Evolutionary conservation across 2,888 invertebrate genomes (phyloP), one percentile per base, ranked within the genome.

Genomic region (Epinotia ramella): DNA sequence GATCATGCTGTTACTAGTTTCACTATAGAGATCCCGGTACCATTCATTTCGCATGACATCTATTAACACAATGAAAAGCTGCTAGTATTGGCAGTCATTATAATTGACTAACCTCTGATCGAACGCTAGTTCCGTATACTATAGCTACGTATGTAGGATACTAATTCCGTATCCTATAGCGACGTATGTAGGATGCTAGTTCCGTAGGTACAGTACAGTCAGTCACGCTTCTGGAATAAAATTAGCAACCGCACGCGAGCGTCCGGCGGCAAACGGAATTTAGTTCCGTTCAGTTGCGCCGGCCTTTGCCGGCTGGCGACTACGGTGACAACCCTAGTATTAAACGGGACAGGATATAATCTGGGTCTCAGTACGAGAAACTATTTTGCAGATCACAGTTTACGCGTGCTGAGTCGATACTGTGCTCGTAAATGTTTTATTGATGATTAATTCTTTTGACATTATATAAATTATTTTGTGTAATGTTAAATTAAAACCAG

Each of bases 211-310:
- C 53, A 13, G 53, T 53, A 53, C 53, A 53, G 79, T 80, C 77
- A 80, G 59, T 66, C 67, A 73, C 74, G 74, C 64, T 70, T 70
- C 69, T 44, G 70, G 65, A 75, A 75, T 75, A 75, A 75, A 75
- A 75, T 75, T 75, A 75, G 75, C 75, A 75, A 59, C 70, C 75
- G 65, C 69, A 80, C 81, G 81, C 68, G 87, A 92, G 91, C 90
- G 89, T 84, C 77, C 81, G 83, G 84, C 82, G 81, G 84, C 85
- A 85, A 87, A 87, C 80, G 90, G 92, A 93, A 94, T 94, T 93
- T 89, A 92, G 91, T 92, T 92, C 92, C 89, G 93, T 93, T 93
- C 92, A 93, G 91, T 93, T 92, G 90, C 90, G 88, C 84, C 90
- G 89, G 91, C 92, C 92, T 93, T 93, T 93, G 91, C 88, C 91